Conservation (phyloP, 1,140 invertebrate species). For the Heliconius himera region DNA sequence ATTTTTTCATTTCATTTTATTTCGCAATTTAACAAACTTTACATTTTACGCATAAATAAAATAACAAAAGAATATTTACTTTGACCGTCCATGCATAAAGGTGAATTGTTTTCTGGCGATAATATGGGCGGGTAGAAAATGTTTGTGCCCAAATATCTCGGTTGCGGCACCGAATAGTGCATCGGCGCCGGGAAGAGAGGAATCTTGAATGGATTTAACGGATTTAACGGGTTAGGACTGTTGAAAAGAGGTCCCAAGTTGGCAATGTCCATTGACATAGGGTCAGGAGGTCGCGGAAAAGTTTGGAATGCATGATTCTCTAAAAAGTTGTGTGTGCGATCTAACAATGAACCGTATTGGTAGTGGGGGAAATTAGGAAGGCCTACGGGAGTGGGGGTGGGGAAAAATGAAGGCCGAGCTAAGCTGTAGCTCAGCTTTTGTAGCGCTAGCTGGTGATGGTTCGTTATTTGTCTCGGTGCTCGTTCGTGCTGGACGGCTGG, state of each 20-base stretch:
- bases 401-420: constrained; percentile 52
- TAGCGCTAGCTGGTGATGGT: constrained; percentile 56
- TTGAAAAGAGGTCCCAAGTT: constrained; percentile 53
- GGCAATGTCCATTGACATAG: constrained; percentile 47
- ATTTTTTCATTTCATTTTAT: constrained; percentile 33
- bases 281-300: constrained; percentile 54
- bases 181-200: constrained; percentile 61
- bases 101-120: constrained; percentile 42
- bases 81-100: constrained; percentile 36
- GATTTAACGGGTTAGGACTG: constrained; percentile 48
- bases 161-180: constrained; percentile 60
- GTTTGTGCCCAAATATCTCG: constrained; percentile 63
- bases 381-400: constrained; percentile 43
- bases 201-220: constrained; percentile 66
- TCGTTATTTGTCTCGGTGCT: constrained; percentile 85
- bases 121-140: constrained; percentile 67
- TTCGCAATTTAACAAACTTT: neutral
- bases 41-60: neutral
- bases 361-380: constrained; percentile 66
- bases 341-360: constrained; percentile 78
- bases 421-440: constrained; percentile 70
- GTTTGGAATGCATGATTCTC: constrained; percentile 56
- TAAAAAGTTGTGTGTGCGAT: constrained; percentile 58
- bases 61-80: constrained; percentile 31
- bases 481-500: constrained; percentile 95